Evolutionary conservation across 1,140 invertebrate genomes (phyloP).

Genomic region (Amyelois transitella): DNA sequence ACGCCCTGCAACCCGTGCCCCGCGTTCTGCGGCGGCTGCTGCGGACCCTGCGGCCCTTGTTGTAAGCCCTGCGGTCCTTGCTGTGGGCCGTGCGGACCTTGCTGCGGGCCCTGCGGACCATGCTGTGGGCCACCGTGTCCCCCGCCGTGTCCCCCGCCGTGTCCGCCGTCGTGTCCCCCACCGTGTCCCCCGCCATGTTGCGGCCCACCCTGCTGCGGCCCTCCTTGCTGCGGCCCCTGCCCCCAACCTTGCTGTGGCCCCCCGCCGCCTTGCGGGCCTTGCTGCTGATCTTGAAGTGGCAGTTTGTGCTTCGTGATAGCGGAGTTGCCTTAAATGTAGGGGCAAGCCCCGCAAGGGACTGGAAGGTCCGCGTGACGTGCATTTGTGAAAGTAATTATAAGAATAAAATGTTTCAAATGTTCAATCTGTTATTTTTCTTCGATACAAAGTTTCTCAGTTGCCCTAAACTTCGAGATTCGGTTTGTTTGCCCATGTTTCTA

Average conservation of each 20-base stretch:
- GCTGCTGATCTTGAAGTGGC: background rate
- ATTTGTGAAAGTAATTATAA: slow-evolving; percentile 3
- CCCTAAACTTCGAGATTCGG: too few species aligned
- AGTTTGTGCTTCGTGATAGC: background rate
- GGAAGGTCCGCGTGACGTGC: background rate
- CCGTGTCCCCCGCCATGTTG: background rate
- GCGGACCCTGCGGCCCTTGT: slow-evolving; percentile 17
- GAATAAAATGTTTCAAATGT: slow-evolving; percentile 16
- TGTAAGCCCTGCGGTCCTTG: slow-evolving; percentile 15
- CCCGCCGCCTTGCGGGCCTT: slow-evolving; percentile 5
- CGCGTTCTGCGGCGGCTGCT: slow-evolving; percentile 10
- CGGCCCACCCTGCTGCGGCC: background rate
- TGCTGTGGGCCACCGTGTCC: background rate
- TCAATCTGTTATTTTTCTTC: background rate
- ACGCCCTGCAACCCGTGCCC: slow-evolving; percentile 13
- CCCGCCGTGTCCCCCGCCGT: slow-evolving; percentile 4
- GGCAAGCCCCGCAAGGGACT: background rate
- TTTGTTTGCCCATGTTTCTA: too few species aligned
- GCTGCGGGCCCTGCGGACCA: slow-evolving; percentile 3
- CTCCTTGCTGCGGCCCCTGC: background rate
- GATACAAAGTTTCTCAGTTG: too few species aligned
- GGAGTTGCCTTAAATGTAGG: background rate
- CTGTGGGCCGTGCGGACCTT: slow-evolving; percentile 6
- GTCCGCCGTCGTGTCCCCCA: slow-evolving; percentile 2
- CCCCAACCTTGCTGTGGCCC: slow-evolving; percentile 1